Percentiles rank a stretch among this genome's conserved stretches.
Conservation (phyloP, 2,888 invertebrate species). For the Spodoptera exigua region DNA sequence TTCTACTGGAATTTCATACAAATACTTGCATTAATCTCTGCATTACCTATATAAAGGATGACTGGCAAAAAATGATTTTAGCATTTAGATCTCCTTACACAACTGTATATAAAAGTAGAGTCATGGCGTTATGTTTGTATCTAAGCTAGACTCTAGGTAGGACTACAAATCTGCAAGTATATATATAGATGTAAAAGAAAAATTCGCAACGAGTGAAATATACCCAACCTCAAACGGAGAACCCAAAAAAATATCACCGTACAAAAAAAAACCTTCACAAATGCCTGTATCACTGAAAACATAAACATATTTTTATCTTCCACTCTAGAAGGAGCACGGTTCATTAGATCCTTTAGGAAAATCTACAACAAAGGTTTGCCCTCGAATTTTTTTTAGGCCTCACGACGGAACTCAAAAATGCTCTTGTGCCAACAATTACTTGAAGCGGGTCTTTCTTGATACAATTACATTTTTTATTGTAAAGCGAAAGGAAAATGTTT, state of each 20-base stretch:
- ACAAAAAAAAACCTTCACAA: conserved; percentile 2
- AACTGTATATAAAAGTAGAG: no score
- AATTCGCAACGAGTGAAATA: no score
- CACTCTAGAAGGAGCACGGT: conserved; percentile 38
- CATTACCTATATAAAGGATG: no score
- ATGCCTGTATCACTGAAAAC: conserved; percentile 26
- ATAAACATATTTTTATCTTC: conserved; percentile 46
- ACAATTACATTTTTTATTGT: conserved; percentile 55
- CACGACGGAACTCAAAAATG: conserved; percentile 50
- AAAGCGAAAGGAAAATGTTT: conserved; percentile 30
- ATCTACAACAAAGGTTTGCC: conserved; percentile 48
- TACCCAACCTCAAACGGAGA: background rate
- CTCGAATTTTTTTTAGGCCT: conserved; percentile 39
- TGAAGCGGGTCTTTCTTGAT: conserved; percentile 42
- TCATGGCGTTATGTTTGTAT: no score
- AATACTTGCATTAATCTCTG: no score
- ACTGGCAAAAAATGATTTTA: no score
- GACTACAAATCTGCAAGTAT: no score
- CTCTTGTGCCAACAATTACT: conserved; percentile 50
- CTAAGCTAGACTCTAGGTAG: no score
- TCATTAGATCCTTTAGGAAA: conserved; percentile 57
- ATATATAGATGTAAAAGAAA: no score
- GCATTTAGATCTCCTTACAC: no score
- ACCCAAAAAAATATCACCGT: conserved; percentile 4
- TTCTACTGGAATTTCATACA: no score